phyloP scores from a whole-genome alignment of 2,888 invertebrate genomes.

The Drosophila yooni region DNA sequence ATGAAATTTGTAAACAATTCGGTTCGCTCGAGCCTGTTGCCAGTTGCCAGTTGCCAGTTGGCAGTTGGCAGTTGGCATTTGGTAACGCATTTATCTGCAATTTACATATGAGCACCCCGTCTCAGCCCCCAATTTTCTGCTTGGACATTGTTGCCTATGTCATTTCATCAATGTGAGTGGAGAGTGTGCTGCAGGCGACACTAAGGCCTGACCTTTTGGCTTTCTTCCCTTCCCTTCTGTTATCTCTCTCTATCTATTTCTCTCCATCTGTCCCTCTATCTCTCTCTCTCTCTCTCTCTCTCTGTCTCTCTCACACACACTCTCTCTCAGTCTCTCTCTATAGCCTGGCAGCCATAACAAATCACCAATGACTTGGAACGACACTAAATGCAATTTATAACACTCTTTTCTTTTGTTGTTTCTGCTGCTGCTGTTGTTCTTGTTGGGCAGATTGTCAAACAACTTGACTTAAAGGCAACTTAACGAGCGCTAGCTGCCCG shows the following conservation, averaged over 20 bases:
- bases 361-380: constrained; percentile 74
- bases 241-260: background rate
- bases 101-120: constrained; percentile 49
- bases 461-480: constrained; percentile 76
- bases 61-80: constrained; percentile 37
- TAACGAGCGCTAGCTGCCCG: constrained; percentile 65
- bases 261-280: background rate
- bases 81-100: constrained; percentile 50
- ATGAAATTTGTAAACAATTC: constrained; percentile 81
- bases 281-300: background rate
- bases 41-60: constrained; percentile 24
- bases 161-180: constrained; percentile 69
- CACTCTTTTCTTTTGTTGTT: constrained; percentile 53
- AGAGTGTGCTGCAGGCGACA: background rate
- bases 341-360: constrained; percentile 69
- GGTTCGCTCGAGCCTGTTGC: constrained; percentile 12
- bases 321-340: background rate
- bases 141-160: constrained; percentile 48
- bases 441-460: constrained; percentile 70
- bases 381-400: constrained; percentile 80
- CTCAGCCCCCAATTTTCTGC: background rate
- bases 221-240: background rate
- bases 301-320: background rate
- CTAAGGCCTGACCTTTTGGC: constrained; percentile 53
- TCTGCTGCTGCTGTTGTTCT: constrained; percentile 1